These are phyloP conservation scores for Geopemphigus sp. DNA, from an alignment of 1,140 invertebrate genomes.

Conservation along the genomic window DNA sequence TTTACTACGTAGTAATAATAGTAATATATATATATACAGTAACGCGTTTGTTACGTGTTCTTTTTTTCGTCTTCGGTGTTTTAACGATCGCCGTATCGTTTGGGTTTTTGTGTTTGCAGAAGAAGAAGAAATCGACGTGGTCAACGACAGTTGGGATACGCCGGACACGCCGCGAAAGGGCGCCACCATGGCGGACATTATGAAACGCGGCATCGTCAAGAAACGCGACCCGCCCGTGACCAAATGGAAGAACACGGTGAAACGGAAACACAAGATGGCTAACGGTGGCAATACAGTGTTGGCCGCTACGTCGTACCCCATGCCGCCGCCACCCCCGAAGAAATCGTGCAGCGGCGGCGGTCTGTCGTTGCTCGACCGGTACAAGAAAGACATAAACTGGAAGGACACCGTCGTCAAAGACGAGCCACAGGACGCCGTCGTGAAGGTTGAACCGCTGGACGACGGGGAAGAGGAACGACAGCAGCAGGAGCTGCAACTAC, in stretches of 20 bases:
- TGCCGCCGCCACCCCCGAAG: constrained; percentile 31
- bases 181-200: constrained; percentile 44
- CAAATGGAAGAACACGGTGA: constrained; percentile 42
- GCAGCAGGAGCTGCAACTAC: not conserved
- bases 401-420: not conserved
- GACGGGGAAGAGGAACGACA: not conserved
- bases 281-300: not conserved
- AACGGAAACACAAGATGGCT: constrained; percentile 21
- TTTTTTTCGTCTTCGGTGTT: not conserved
- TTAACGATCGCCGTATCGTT: not conserved
- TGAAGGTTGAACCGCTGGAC: not conserved
- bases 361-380: constrained; percentile 24
- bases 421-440: not conserved
- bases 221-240: constrained; percentile 37
- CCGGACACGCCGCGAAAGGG: constrained; percentile 21
- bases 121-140: constrained; percentile 44
- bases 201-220: constrained; percentile 44
- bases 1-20: too few species aligned
- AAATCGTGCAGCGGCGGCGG: constrained; percentile 7
- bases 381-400: constrained; percentile 40
- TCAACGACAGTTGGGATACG: constrained; percentile 39
- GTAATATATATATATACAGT: too few species aligned
- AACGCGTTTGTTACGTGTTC: too few species aligned
- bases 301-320: not conserved
- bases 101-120: constrained; percentile 9